Evolutionary conservation across 1,140 invertebrate species (phyloP), one percentile per base, ranked within the genome.

Genomic region (Mamestra configurata): DNA sequence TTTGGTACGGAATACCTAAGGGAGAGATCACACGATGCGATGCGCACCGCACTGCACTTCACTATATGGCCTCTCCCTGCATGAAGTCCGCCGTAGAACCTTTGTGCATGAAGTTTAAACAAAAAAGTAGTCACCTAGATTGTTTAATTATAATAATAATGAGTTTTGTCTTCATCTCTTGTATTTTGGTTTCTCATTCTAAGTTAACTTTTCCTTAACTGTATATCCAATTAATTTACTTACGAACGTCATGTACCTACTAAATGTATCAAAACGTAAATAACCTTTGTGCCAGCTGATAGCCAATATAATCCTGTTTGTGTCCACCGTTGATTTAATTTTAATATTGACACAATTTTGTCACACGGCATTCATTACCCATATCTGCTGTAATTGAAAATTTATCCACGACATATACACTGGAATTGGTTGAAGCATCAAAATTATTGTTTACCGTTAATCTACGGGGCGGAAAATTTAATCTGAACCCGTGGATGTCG

Each of bases 331-430:
- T 76, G 73, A 76, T 49, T 37, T 61, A 46, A 76, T 76, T 73
- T 76, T 49, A 76, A 76, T 76, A 61, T 64, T 73, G 51, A 73
- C 22, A 49, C 73, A 76, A 46, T 76, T 64, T 76, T 40, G 73
- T 64, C 37, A 37, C 71, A 43, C 73, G 40, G 57, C 57, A 46
- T 76, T 76, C 73, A 64, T 76, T 76, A 76, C 57, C 57, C 31
- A 46, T 76, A 31, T 64, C 37, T 59, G 71, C 11, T 49, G 57
- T 76, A 76, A 76, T 76, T 76, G 73, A 76, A 76, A 76, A 76
- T 76, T 61, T 46, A 61, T 76, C 37, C 55, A 64, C 22, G 55
- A 59, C 8, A 57, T 64, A 46, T 64, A 64, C 20, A 27, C 24
- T 73, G 11, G 31, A 49, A 76, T 76, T 61, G 57, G 55, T 35